Evolutionary conservation across 2,113 vertebrate species (phyloP).

Genomic region (Forbesichthys agassizii): DNA sequence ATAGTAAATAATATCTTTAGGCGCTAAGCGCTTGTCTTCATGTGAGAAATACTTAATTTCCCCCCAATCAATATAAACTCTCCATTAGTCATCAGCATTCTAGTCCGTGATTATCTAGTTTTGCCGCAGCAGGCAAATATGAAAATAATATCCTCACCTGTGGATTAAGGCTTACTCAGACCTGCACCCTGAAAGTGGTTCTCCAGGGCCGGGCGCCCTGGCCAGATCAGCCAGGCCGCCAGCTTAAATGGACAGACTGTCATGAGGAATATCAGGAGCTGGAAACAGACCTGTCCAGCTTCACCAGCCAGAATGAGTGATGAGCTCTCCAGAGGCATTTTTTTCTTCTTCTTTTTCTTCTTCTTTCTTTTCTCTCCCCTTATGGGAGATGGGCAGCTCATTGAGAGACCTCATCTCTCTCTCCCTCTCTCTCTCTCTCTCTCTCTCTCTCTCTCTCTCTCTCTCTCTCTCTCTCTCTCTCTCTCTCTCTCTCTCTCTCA

Average conservation of each 20-base stretch:
- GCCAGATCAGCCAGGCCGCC: conserved; percentile 54
- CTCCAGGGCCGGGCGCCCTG: conserved; percentile 48
- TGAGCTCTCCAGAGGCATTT: conserved; percentile 64
- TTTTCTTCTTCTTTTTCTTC: conserved; percentile 32
- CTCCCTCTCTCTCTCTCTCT: conserved; percentile 10
- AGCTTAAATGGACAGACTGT: conserved; percentile 75
- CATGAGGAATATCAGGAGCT: conserved; percentile 73
- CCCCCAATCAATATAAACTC: conserved; percentile 14
- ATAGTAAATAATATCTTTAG: not conserved
- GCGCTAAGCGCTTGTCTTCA: not conserved
- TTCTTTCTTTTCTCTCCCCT: not conserved
- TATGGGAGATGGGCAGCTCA: not conserved
- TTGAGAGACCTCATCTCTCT: not conserved
- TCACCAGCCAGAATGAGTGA: conserved; percentile 69
- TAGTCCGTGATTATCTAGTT: not conserved
- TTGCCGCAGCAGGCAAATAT: conserved; percentile 5
- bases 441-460: conserved; percentile 16
- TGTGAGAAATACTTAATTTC: not conserved
- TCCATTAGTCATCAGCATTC: conserved; percentile 21
- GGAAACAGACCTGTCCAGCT: conserved; percentile 71
- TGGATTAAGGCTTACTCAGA: conserved; percentile 48
- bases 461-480: conserved; percentile 54
- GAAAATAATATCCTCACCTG: conserved; percentile 40
- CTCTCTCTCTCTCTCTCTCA: conserved; percentile 48
- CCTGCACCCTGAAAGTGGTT: conserved; percentile 59